Conservation (phyloP, 2,113 vertebrate genomes). For the Silurus meridionalis region DNA sequence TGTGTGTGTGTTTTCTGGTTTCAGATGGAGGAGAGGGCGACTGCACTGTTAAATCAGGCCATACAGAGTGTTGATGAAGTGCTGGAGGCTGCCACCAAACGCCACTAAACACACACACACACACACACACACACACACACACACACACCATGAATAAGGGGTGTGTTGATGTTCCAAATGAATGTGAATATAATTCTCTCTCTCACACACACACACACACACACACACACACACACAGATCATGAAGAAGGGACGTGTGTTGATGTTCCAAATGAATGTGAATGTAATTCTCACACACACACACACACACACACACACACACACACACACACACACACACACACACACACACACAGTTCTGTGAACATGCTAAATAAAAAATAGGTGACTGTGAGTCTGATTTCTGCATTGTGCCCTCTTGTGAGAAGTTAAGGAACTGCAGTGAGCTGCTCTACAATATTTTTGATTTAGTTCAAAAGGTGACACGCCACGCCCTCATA, state of each 20-base stretch:
- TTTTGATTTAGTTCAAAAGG: no score
- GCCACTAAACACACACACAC: slow-evolving; percentile 35
- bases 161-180: no score
- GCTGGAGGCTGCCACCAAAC: slow-evolving; percentile 58
- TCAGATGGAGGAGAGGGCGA: slow-evolving; percentile 63
- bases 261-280: no score
- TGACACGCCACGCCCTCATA: no score
- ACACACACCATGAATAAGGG: background rate
- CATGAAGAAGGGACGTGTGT: no score
- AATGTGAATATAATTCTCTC: no score
- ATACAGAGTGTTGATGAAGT: slow-evolving; percentile 53
- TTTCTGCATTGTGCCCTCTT: background rate
- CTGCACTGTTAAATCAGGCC: slow-evolving; percentile 65
- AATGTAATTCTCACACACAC: no score
- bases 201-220: no score
- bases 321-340: background rate
- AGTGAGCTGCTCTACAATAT: no score
- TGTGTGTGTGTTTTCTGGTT: slow-evolving; percentile 17
- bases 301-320: background rate
- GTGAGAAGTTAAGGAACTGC: no score
- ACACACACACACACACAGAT: background rate
- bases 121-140: background rate
- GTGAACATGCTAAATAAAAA: background rate
- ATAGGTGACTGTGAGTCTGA: background rate
- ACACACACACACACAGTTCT: background rate